Evolutionary conservation across 2,113 vertebrate genomes (phyloP).

Genomic region (Sclerurus mexicanus): DNA sequence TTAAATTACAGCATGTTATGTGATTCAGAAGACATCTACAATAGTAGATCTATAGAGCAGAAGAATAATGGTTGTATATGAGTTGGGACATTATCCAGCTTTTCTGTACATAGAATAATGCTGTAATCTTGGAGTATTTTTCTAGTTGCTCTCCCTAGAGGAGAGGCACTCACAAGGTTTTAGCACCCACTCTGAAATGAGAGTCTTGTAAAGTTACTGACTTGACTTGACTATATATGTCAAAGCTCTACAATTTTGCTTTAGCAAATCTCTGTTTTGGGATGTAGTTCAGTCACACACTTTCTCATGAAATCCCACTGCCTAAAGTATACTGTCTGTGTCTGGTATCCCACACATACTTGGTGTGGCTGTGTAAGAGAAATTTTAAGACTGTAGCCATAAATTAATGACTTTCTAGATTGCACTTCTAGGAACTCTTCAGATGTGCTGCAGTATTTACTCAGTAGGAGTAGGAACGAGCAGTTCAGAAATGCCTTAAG

Average conservation of each 20-base stretch:
- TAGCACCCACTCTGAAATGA: not conserved
- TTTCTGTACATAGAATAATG: accelerated
- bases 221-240: accelerated
- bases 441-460: not conserved
- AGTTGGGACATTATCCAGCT: not conserved
- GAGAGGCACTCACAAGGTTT: not conserved
- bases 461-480: not conserved
- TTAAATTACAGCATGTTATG: not conserved
- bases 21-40: not conserved
- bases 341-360: not conserved
- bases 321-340: not conserved
- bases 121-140: not conserved
- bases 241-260: not conserved
- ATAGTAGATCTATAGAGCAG: not conserved
- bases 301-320: not conserved
- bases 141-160: not conserved
- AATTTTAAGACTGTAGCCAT: not conserved
- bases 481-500: not conserved
- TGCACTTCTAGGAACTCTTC: not conserved
- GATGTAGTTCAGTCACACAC: not conserved
- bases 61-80: not conserved
- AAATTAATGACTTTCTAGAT: accelerated
- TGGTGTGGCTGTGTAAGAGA: not conserved
- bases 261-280: not conserved
- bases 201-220: not conserved